Conservation (phyloP, 2,888 invertebrate genomes). For the Hydrotaea diabolus region DNA sequence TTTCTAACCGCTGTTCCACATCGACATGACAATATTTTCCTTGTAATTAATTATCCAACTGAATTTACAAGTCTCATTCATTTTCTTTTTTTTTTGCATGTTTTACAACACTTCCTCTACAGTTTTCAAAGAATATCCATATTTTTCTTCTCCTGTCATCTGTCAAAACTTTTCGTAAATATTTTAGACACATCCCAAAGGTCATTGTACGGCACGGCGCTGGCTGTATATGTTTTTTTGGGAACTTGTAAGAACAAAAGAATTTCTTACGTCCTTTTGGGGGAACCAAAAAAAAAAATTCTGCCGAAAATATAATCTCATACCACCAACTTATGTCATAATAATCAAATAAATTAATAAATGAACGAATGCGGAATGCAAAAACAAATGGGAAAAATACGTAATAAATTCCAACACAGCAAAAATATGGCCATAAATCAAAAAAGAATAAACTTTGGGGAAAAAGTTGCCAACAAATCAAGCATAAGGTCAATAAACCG, state of each 20-base stretch:
- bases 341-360: conserved; percentile 4
- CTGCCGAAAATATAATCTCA: background rate
- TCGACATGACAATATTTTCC: too few relatives aligned
- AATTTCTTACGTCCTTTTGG: conserved; percentile 11
- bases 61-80: too few relatives aligned
- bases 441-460: background rate
- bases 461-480: conserved; percentile 11
- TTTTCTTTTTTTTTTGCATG: too few relatives aligned
- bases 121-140: background rate
- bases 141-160: background rate
- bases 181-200: conserved; percentile 4
- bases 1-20: too few relatives aligned
- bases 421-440: background rate
- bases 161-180: background rate
- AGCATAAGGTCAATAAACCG: conserved; percentile 5
- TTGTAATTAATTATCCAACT: too few relatives aligned
- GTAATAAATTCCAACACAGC: too few relatives aligned
- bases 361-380: background rate
- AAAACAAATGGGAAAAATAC: background rate
- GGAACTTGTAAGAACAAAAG: background rate
- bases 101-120: background rate
- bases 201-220: conserved; percentile 5
- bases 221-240: background rate
- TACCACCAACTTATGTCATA: conserved; percentile 29
- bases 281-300: background rate